Evolutionary conservation across 2,888 invertebrate species (phyloP), one percentile per base, ranked within the genome.

Genomic region (Drosophila anceps): DNA sequence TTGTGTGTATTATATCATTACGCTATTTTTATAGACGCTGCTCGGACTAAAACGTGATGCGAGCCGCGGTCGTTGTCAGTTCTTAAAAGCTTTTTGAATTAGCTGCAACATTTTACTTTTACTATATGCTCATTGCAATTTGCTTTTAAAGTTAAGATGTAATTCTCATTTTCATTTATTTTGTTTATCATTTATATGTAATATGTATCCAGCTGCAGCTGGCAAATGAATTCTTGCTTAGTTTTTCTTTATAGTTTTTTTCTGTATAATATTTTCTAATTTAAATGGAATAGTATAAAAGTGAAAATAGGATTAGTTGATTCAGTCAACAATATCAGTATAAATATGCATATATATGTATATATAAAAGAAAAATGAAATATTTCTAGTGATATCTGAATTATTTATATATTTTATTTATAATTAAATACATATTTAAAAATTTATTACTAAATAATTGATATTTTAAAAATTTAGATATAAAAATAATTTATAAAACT

Each of bases 11-110:
- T 78, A 74, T 74, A 68, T 78, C 74, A 78, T 78, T 65, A 60
- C n/a, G 75, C 76, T 79, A 79, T 79, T 79, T 78, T 68, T 75
- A 71, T 79, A 58, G 62, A 44, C 12, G 50, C 33, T 12, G 53
- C 37, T 8, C 44, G 48, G 27, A 29, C 43, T 29, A 37, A 39
- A 53, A 29, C 43, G 54, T 57, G 35, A 31, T 46, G 69, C 58
- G 18, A 31, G 27, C 18, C 33, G 37, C 62, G 44, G n/a, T 43
- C 48, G 69, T 55, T 77, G 73, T 64, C 70, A 64, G 64, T 51
- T 61, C 48, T 61, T 71, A 74, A 78, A 78, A 78, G 74, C 70
- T 62, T 74, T 79, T 63, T 18, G 39, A 31, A 70, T 79, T 50
- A 39, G 55, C 58, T 35, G 59, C 70, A 18, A 51, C 58, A 41